Evolutionary conservation across 2,888 invertebrate genomes (phyloP), one percentile per base, ranked within the genome.

Genomic region (Epinotia demarniana): DNA sequence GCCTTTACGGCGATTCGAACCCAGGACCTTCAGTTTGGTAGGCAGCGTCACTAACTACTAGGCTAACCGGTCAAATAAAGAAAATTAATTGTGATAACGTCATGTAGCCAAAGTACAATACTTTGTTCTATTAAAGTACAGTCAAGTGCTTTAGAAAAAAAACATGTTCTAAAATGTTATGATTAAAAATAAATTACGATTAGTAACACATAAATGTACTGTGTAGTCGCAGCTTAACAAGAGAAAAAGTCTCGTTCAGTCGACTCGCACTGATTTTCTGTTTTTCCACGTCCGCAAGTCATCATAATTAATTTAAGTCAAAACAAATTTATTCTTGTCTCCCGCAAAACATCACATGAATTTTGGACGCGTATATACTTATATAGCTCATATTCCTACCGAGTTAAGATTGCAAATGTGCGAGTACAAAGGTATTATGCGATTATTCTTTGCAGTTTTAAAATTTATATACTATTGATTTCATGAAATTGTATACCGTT

Each of bases 271-370:
- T 57, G 39, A 64, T 77, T 77, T 77, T 77, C 76, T 72, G 57
- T 69, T 75, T 75, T 75, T 71, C 49, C 75, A 49, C 23, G 43
- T 76, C 49, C 76, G 78, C 79, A 80, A 79, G 78, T 78, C 78
- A 80, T 78, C 69, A 71, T 39, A 77, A 75, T 78, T 77, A 77
- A 80, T 77, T 77, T 67, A 76, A 77, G 60, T 75, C 72, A 58
- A 60, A 72, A 67, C 70, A 63, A 66, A 70, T 61, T 70, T 62
- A 58, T 39, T 69, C 46, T 58, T 60, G 19, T 53, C 39, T 58
- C n/a, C 13, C n/a, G n/a, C 18, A 64, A 66, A 70, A 70, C 3
- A 23, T n/a, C 43, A 70, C 5, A n/a, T n/a, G n/a, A n/a, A n/a
- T n/a, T n/a, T n/a, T n/a, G n/a, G n/a, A n/a, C n/a, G n/a, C n/a